phyloP scores from a whole-genome alignment of 2,888 invertebrate genomes.

The Mycalesis mineus region DNA sequence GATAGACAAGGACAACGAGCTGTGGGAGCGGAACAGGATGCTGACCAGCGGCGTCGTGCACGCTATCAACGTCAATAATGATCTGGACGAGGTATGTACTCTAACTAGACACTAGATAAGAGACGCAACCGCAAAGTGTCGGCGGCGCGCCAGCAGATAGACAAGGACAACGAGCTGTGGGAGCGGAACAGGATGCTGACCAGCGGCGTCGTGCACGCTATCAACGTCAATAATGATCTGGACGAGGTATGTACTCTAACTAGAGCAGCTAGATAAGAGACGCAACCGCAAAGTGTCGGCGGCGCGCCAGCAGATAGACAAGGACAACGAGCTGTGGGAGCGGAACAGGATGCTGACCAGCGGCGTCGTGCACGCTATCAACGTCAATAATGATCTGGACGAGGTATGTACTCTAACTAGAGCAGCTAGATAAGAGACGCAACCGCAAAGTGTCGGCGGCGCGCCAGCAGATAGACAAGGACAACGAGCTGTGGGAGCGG shows the following conservation, averaged over 20 bases:
- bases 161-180: constrained; percentile 99
- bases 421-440: constrained; percentile 92
- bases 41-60: constrained; percentile 95
- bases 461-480: constrained; percentile 97
- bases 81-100: constrained; percentile 88
- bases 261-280: constrained; percentile 95
- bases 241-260: constrained; percentile 87
- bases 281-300: constrained; percentile 97
- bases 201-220: constrained; percentile 93
- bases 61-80: constrained; percentile 91
- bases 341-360: constrained; percentile 97
- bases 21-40: constrained; percentile 99
- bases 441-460: constrained; percentile 96
- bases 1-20: constrained; percentile 98
- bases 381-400: constrained; percentile 94
- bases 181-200: constrained; percentile 98
- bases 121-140: constrained; percentile 96
- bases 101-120: constrained; percentile 91
- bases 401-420: constrained; percentile 87
- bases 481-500: constrained; percentile 99
- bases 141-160: constrained; percentile 97
- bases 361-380: constrained; percentile 93
- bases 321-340: constrained; percentile 99
- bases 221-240: constrained; percentile 93
- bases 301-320: constrained; percentile 96